phyloP scores from a whole-genome alignment of 2,888 invertebrate genomes.

The Hirtodrosophila confusa region DNA sequence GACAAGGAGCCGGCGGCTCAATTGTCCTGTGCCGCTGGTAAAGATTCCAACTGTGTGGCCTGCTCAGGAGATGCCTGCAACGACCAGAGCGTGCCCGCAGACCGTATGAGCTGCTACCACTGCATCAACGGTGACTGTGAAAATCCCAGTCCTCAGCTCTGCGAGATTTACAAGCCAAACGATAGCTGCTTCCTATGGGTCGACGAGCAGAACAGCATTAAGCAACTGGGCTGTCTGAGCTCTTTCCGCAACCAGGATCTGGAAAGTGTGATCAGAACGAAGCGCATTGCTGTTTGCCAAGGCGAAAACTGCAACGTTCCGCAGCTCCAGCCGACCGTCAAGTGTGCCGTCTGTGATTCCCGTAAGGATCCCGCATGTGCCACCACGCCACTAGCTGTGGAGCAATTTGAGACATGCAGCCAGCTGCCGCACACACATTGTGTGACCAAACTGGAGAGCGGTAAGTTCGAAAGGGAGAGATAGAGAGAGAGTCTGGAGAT shows the following conservation, averaged over 20 bases:
- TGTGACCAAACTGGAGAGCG: slow-evolving; percentile 61
- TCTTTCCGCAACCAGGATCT: slow-evolving; percentile 73
- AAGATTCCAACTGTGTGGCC: slow-evolving; percentile 61
- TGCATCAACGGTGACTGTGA: slow-evolving; percentile 73
- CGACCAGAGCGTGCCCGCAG: slow-evolving; percentile 58
- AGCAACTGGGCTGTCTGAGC: slow-evolving; percentile 77
- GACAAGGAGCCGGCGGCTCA: slow-evolving; percentile 80
- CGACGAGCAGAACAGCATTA: slow-evolving; percentile 66
- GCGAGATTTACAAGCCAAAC: slow-evolving; percentile 68
- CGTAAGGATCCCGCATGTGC: slow-evolving; percentile 68
- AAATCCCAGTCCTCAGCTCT: slow-evolving; percentile 50
- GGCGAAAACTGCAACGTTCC: slow-evolving; percentile 76
- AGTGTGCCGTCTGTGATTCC: slow-evolving; percentile 77
- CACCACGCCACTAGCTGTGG: slow-evolving; percentile 59
- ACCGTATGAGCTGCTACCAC: slow-evolving; percentile 70
- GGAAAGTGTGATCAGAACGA: slow-evolving; percentile 74
- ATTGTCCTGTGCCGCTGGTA: slow-evolving; percentile 45
- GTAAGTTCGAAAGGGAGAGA: slow-evolving; percentile 21
- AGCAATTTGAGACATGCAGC: slow-evolving; percentile 59
- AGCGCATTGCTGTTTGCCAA: slow-evolving; percentile 73
- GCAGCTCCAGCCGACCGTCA: slow-evolving; percentile 41
- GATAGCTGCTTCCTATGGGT: slow-evolving; percentile 77
- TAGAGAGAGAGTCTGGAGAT: no score
- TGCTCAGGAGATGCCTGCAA: slow-evolving; percentile 73
- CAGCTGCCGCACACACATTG: slow-evolving; percentile 76